These are phyloP conservation scores for Tapirus indicus DNA, from an alignment of 2,797 vertebrate species.

Conservation along the genomic window DNA sequence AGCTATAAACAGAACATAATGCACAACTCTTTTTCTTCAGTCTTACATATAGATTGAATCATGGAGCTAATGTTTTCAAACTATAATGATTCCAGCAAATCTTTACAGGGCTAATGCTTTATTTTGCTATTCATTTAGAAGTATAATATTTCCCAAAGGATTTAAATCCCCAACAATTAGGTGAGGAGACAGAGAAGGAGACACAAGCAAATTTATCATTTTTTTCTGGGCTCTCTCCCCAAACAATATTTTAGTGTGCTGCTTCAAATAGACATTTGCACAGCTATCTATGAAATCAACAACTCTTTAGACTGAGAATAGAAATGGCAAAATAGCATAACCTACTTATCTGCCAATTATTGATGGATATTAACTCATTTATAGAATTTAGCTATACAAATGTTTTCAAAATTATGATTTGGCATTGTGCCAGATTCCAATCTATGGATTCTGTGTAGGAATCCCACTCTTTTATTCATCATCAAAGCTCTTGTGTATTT, in stretches of 20 bases:
- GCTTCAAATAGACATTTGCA: not conserved
- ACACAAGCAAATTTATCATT: not conserved
- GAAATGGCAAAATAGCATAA: not conserved
- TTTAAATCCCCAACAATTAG: not conserved
- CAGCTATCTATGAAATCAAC: not conserved
- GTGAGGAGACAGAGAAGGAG: constrained; percentile 21
- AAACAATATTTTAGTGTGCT: not conserved
- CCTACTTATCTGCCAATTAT: not conserved
- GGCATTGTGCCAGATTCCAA: not conserved
- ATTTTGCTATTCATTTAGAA: constrained; percentile 48
- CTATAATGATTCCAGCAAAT: not conserved
- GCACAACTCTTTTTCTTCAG: not conserved
- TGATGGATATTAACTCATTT: not conserved
- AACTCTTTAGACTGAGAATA: not conserved
- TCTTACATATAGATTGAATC: not conserved
- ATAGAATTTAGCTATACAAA: not conserved
- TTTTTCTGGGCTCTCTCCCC: not conserved
- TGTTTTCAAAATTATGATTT: not conserved
- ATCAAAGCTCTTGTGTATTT: not conserved
- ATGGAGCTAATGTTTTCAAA: constrained; percentile 9
- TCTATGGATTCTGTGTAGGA: not conserved
- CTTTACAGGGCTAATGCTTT: not conserved
- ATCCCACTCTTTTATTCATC: not conserved
- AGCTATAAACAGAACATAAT: not conserved
- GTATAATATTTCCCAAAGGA: not conserved